phyloP scores from a whole-genome alignment of 2,113 vertebrate genomes.

The Telmatochromis sp. region DNA sequence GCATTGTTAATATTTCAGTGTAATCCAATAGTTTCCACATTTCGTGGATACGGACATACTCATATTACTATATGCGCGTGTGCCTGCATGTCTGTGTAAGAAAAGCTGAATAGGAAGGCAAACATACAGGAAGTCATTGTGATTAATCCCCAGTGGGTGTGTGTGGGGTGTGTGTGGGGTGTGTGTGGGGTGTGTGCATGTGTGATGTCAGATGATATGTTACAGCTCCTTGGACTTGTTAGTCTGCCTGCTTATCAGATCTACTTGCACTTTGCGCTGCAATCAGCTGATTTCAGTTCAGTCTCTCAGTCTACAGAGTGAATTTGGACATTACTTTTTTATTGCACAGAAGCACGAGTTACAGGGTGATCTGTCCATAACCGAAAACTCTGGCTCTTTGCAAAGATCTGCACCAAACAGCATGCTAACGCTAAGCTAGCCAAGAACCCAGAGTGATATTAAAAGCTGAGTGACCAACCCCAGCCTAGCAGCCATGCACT shows the following conservation, averaged over 20 bases:
- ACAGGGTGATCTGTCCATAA: background rate
- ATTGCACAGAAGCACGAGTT: background rate
- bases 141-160: background rate
- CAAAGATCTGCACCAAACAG: background rate
- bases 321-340: background rate
- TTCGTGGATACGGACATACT: slow-evolving; percentile 8
- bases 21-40: slow-evolving; percentile 47
- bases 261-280: background rate
- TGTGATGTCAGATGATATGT: background rate
- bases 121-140: background rate
- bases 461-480: background rate
- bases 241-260: background rate
- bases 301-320: background rate
- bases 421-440: background rate
- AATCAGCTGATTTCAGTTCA: background rate
- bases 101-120: background rate
- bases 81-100: background rate
- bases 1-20: slow-evolving; percentile 59
- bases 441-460: background rate
- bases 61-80: background rate
- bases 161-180: background rate
- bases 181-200: background rate
- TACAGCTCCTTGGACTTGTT: background rate
- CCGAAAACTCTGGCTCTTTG: background rate
- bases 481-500: background rate